A percentile compares a stretch with the other conserved stretches of the same genome.
phyloP scores from a whole-genome alignment of 2,113 vertebrate species.

The Cariama cristata region DNA sequence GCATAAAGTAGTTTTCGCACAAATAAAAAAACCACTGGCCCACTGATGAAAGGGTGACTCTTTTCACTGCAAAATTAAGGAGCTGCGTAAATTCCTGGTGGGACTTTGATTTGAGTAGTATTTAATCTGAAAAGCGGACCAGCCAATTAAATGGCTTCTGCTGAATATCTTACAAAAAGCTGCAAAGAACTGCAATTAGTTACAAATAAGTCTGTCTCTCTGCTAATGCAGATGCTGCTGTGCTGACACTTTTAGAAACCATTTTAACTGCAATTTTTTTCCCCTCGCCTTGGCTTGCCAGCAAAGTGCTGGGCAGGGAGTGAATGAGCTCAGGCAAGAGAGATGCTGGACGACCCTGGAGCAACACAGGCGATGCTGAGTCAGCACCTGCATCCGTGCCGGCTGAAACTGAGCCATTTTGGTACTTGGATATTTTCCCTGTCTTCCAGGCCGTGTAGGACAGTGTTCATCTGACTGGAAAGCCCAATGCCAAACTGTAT shows the following conservation, averaged over 20 bases:
- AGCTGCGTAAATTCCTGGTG: neutral
- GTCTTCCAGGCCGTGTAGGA: neutral
- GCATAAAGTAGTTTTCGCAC: neutral
- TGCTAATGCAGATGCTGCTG: neutral
- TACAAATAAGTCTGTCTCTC: neutral
- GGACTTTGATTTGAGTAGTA: neutral
- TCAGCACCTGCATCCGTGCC: accelerated
- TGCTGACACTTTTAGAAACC: neutral
- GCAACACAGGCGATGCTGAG: accelerated
- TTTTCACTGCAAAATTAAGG: neutral
- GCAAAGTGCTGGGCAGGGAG: neutral
- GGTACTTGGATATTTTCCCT: neutral
- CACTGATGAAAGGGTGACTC: neutral
- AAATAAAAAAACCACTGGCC: neutral
- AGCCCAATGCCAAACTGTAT: neutral
- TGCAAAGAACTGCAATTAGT: conserved; percentile 6
- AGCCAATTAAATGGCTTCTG: neutral
- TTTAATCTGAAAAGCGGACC: neutral
- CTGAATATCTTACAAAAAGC: neutral
- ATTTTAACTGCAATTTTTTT: neutral
- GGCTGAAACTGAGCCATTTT: accelerated
- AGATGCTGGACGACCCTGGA: neutral
- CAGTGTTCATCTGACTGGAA: neutral
- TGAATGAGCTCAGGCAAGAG: neutral
- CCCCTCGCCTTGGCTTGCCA: neutral